Evolutionary conservation across 2,113 vertebrate species (phyloP), one percentile per base, ranked within the genome.

Genomic region (Anarrhichthys ocellatus): DNA sequence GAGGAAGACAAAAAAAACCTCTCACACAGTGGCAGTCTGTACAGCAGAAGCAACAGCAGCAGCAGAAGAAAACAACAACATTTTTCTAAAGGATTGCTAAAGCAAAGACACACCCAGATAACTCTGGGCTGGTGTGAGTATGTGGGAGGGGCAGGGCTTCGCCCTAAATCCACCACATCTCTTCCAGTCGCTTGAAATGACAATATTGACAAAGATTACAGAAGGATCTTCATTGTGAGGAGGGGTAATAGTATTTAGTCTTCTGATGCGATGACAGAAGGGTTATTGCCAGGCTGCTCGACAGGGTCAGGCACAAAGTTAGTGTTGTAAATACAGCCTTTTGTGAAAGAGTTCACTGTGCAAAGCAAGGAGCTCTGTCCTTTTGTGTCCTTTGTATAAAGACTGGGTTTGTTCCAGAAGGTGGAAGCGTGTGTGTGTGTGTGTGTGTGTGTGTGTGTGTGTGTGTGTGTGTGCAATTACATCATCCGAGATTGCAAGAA

Each of bases 31-130:
- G 38, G 22, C 14, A 9, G 14, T 11, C 11, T 48, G 44, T 50
- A 3, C 40, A 46, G 40, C 7, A 34, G 44, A 11, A 18, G 27
- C 11, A 11, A 34, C 44, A 52, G 20, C 46, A 69, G 46, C 40
- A 46, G 40, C 7, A 34, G 44, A 11, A 18, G 27, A 69, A 13
- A 9, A 24, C 11, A 7, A 58, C 24, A 27, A 6, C 54, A 27
- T 27, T 58, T 58, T 34, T 56, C 20, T 8, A 24, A 71, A 46
- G 17, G 6, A 62, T 63, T 50, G 1, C 27, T 2, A 8, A 78
- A 73, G 52, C 68, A 40, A 62, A 46, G 54, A 22, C 82, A 69
- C 85, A 82, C 82, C 86, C 66, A 38, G 14, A 14, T 34, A 3
- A 29, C 20, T 73, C 48, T 4, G 63, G 5, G 50, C 1, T 24